These are phyloP conservation scores for Smittia sp. DNA, from an alignment of 2,888 invertebrate genomes.

Conservation along the genomic window DNA sequence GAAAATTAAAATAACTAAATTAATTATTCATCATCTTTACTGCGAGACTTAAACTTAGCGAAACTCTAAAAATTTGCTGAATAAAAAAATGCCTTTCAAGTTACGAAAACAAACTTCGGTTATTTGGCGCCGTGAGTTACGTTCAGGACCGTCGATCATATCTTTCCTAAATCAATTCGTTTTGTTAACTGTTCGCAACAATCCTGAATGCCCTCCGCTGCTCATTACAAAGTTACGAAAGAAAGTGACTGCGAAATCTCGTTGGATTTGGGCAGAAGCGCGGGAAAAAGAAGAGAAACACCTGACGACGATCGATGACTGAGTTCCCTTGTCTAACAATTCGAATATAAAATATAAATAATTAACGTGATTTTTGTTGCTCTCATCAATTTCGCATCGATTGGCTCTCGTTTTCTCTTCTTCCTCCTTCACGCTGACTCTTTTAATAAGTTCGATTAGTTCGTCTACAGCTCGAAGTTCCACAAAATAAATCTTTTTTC, in stretches of 20 bases:
- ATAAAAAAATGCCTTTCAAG: background rate
- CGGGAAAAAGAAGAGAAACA: constrained; percentile 35
- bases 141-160: background rate
- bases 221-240: too few species aligned
- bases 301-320: constrained; percentile 23
- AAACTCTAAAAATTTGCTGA: too few species aligned
- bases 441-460: background rate
- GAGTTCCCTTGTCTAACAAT: background rate
- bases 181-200: constrained; percentile 3
- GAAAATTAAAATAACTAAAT: background rate
- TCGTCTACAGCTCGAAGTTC: background rate
- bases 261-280: background rate
- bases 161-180: background rate
- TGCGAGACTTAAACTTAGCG: too few species aligned
- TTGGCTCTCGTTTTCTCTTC: constrained; percentile 37
- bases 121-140: background rate
- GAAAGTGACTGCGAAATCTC: too few species aligned
- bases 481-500: background rate
- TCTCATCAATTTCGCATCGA: constrained; percentile 13
- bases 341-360: constrained; percentile 37
- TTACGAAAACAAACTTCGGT: background rate
- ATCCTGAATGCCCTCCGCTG: background rate
- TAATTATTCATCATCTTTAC: background rate
- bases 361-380: constrained; percentile 19
- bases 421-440: constrained; percentile 14